These are phyloP conservation scores for Marmota monax DNA, from an alignment of 2,113 vertebrate species.

Conservation along the genomic window DNA sequence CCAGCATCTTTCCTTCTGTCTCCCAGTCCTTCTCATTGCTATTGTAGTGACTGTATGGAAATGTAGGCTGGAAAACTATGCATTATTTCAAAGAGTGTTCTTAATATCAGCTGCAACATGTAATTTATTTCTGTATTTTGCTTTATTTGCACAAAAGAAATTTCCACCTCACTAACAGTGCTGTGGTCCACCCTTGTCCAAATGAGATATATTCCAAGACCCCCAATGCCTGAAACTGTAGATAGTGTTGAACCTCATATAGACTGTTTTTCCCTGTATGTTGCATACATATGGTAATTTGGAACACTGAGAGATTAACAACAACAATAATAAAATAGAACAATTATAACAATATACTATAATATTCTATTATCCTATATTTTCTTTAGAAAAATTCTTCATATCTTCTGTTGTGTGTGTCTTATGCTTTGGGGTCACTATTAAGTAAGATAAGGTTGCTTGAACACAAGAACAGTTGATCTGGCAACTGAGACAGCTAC, in stretches of 20 bases:
- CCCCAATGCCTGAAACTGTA: background rate
- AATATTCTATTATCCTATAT: background rate
- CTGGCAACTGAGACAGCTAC: background rate
- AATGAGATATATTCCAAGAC: background rate
- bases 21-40: background rate
- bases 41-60: background rate
- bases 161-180: background rate
- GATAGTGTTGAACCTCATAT: background rate
- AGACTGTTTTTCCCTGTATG: too few relatives aligned
- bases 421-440: too few relatives aligned
- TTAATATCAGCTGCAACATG: background rate
- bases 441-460: background rate
- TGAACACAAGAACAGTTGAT: background rate
- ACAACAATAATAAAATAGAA: accelerated
- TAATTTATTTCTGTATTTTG: background rate
- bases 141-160: background rate
- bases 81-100: background rate
- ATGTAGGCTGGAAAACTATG: background rate
- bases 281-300: too few relatives aligned
- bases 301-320: background rate
- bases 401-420: too few relatives aligned
- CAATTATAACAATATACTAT: too few relatives aligned
- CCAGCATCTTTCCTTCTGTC: background rate
- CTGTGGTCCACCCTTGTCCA: background rate
- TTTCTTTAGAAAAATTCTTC: background rate